Conservation (phyloP, 1,140 invertebrate genomes). For the Tyrophagus putrescentiae region DNA sequence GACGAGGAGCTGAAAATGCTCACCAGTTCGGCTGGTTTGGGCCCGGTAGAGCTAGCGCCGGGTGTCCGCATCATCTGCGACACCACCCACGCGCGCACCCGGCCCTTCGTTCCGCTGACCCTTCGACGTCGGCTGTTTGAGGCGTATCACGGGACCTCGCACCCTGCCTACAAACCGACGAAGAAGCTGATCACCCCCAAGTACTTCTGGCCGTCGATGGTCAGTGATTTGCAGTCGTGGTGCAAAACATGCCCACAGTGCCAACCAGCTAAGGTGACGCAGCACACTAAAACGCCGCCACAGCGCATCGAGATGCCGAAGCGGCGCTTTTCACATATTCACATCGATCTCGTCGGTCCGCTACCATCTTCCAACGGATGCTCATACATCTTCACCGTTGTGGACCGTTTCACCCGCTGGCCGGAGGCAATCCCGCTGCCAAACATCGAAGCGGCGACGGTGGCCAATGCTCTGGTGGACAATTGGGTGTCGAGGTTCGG, state of each 20-base stretch:
- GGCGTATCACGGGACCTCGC: conserved; percentile 19
- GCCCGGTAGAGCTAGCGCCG: not conserved
- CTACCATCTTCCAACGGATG: conserved; percentile 31
- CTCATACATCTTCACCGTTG: conserved; percentile 35
- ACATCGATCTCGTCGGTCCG: conserved; percentile 39
- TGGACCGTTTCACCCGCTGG: conserved; percentile 35
- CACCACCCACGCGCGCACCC: not conserved
- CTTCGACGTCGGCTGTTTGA: conserved; percentile 10
- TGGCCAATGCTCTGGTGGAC: conserved; percentile 28
- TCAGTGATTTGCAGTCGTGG: conserved; percentile 3
- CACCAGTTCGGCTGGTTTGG: not conserved
- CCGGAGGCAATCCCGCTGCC: conserved; percentile 35
- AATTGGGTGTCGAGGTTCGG: conserved; percentile 33
- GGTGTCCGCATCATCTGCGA: conserved; percentile 14
- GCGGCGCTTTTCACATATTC: conserved; percentile 33
- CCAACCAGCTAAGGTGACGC: conserved; percentile 19
- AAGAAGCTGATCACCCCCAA: not conserved
- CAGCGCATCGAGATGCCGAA: not conserved
- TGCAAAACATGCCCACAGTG: not conserved
- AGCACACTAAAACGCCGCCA: conserved; percentile 19
- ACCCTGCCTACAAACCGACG: conserved; percentile 17
- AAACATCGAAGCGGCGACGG: too few species aligned
- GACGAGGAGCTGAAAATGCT: conserved; percentile 11
- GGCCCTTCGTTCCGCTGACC: conserved; percentile 14
- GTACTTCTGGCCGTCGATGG: conserved; percentile 15